phyloP scores from a whole-genome alignment of 2,888 invertebrate species.

The Campaea margaritaria region DNA sequence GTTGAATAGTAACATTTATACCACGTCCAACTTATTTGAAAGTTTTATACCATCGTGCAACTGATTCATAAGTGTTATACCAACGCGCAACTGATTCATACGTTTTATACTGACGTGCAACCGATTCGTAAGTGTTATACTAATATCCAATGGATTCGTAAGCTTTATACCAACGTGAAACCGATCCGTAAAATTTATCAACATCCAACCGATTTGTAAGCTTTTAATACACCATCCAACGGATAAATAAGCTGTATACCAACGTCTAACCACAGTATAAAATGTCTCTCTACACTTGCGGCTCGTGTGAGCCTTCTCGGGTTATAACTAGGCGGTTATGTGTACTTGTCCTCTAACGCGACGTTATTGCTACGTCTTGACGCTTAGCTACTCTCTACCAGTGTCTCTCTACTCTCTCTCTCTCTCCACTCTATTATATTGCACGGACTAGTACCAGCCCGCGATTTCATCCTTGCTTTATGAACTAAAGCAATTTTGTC shows the following conservation, averaged over 20 bases:
- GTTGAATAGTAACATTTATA: too few species aligned
- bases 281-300: conserved; percentile 17
- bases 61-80: too few species aligned
- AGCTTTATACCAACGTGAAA: not conserved
- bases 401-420: too few species aligned
- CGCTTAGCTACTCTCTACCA: conserved; percentile 12
- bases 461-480: not conserved
- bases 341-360: conserved; percentile 28
- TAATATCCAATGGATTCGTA: not conserved
- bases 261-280: not conserved
- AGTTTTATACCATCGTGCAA: too few species aligned
- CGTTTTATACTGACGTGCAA: not conserved
- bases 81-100: too few species aligned
- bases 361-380: conserved; percentile 26
- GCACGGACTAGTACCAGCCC: not conserved
- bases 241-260: not conserved
- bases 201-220: not conserved
- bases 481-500: too few species aligned
- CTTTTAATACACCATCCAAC: not conserved
- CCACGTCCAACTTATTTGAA: too few species aligned
- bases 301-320: not conserved
- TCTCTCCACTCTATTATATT: conserved; percentile 15
- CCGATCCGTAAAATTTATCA: not conserved
- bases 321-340: conserved; percentile 19
- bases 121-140: not conserved